Evolutionary conservation across 2,888 invertebrate species (phyloP).

Genomic region (Cryptophagus acutangulus): DNA sequence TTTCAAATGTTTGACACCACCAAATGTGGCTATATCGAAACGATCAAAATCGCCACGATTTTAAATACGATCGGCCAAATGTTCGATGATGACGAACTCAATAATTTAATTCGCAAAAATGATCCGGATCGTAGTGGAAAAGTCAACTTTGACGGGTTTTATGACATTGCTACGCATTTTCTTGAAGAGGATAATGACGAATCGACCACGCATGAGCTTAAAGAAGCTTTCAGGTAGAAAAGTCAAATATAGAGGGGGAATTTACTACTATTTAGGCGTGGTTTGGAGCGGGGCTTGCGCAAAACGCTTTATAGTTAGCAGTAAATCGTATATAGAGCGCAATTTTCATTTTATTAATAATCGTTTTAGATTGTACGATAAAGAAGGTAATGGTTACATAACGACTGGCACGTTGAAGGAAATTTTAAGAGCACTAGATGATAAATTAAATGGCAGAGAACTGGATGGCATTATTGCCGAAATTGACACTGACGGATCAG

Average conservation of each 20-base stretch:
- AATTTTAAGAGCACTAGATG: conserved; percentile 88
- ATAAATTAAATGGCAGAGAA: conserved; percentile 87
- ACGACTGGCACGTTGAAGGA: conserved; percentile 88
- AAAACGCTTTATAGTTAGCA: background rate
- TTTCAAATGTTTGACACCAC: conserved; percentile 97
- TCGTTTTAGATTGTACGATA: conserved; percentile 77
- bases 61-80: conserved; percentile 93
- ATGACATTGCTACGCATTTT: conserved; percentile 87
- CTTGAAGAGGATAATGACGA: conserved; percentile 93
- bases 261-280: background rate
- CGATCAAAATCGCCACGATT: conserved; percentile 85
- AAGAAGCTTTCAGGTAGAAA: conserved; percentile 83
- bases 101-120: conserved; percentile 82
- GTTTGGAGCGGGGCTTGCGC: background rate
- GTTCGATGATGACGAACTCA: conserved; percentile 86
- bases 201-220: conserved; percentile 93
- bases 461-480: conserved; percentile 96
- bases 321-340: background rate
- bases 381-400: conserved; percentile 92
- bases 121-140: conserved; percentile 88
- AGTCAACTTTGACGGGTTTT: conserved; percentile 93
- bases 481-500: conserved; percentile 96
- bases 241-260: background rate
- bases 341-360: background rate
- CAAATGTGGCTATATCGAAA: conserved; percentile 88